A percentile compares a stretch with the other conserved stretches of the same genome.
These are phyloP conservation scores for Amblyopsis rosae DNA, from an alignment of 2,113 vertebrate species.

Conservation along the genomic window DNA sequence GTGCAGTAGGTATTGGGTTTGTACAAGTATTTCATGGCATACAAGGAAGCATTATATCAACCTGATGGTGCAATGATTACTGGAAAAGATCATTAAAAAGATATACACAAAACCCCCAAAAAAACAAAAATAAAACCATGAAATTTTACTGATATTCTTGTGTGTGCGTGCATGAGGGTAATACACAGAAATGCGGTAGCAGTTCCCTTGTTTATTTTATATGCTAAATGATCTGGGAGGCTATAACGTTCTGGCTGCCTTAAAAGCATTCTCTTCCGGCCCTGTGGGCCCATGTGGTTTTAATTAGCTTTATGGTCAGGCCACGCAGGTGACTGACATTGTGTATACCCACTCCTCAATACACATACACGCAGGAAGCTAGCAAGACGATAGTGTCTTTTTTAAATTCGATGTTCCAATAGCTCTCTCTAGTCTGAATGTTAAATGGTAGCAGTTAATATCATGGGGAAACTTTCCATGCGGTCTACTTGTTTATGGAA, in stretches of 20 bases:
- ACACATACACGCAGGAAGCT: conserved; percentile 82
- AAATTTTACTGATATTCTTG: conserved; percentile 3
- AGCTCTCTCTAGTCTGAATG: conserved; percentile 10
- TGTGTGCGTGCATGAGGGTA: too few relatives aligned
- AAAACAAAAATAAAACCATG: conserved; percentile 19
- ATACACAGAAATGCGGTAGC: conserved; percentile 79
- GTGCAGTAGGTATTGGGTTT: not conserved
- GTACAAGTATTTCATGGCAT: not conserved
- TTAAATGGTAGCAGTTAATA: conserved; percentile 27
- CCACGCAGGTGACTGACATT: conserved; percentile 68
- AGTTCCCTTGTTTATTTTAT: conserved; percentile 84
- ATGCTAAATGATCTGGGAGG: conserved; percentile 88
- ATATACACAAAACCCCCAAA: not conserved
- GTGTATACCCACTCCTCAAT: conserved; percentile 60
- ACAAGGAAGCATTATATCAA: not conserved
- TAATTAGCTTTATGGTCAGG: conserved; percentile 79
- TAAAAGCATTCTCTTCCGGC: conserved; percentile 82
- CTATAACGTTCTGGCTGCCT: conserved; percentile 88
- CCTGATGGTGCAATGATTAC: not conserved
- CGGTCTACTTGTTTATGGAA: not conserved
- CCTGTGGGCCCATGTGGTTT: conserved; percentile 85
- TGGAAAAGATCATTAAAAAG: conserved; percentile 20
- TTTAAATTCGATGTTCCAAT: not conserved
- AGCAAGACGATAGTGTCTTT: conserved; percentile 59
- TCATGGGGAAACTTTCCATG: too few relatives aligned